Evolutionary conservation across 2,797 vertebrate species (phyloP).

Genomic region (Coilia nasus): DNA sequence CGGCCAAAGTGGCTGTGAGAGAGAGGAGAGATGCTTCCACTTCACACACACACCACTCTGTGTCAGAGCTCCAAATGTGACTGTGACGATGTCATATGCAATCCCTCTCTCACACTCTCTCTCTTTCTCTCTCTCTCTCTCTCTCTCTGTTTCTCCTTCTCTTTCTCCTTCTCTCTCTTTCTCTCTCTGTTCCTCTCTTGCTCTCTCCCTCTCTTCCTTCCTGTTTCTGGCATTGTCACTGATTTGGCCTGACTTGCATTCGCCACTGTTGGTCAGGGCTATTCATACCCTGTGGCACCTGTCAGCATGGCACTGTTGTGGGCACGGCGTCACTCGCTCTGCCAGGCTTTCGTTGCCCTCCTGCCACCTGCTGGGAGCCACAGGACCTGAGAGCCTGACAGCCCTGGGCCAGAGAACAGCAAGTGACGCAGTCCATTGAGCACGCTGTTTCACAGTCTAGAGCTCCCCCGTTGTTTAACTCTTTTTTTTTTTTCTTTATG

Average conservation of each 20-base stretch:
- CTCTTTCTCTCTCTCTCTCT: not conserved
- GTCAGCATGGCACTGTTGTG: not conserved
- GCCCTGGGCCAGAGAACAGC: not conserved
- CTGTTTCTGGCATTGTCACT: not conserved
- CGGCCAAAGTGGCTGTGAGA: not conserved
- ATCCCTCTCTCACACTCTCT: not conserved
- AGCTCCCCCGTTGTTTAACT: not conserved
- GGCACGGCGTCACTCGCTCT: not conserved
- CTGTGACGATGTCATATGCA: not conserved
- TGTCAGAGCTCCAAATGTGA: not conserved
- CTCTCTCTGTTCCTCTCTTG: not conserved
- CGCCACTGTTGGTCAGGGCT: not conserved
- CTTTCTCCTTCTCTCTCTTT: not conserved
- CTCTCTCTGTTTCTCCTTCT: not conserved
- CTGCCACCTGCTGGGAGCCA: constrained; percentile 15
- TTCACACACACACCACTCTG: constrained; percentile 9
- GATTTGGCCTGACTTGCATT: not conserved
- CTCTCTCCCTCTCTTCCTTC: not conserved
- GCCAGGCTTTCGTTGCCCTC: constrained; percentile 17
- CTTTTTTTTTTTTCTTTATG: not conserved
- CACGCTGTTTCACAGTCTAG: not conserved
- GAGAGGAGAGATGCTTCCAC: not conserved
- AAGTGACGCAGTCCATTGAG: not conserved
- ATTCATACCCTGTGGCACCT: constrained; percentile 23
- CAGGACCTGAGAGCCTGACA: not conserved